These are phyloP conservation scores for Dysidea cf. avara DNA, from an alignment of 37 sponge, comb jelly and placozoan species.

Conservation along the genomic window DNA sequence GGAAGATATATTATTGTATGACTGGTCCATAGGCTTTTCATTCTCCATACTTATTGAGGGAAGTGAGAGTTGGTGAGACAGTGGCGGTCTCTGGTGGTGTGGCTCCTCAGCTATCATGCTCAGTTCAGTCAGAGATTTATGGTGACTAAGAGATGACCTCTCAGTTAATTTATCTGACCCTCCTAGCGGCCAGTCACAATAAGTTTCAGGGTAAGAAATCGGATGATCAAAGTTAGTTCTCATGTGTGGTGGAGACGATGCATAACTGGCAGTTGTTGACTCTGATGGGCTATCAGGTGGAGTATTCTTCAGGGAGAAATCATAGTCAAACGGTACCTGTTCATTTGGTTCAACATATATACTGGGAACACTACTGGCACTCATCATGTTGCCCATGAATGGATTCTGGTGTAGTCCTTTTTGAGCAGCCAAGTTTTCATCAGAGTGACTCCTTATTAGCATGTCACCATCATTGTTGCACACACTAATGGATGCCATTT, in stretches of 20 bases:
- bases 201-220: slow-evolving; percentile 32
- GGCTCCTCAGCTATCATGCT: slow-evolving; percentile 18
- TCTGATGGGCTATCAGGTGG: slow-evolving; percentile 66
- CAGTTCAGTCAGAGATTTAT: slow-evolving; percentile 71
- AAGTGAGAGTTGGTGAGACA: slow-evolving; percentile 66
- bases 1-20: too few relatives aligned
- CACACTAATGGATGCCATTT: slow-evolving; percentile 48
- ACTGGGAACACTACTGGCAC: slow-evolving; percentile 81
- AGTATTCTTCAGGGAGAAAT: slow-evolving; percentile 13
- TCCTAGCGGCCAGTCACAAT: slow-evolving; percentile 67
- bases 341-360: slow-evolving; percentile 59
- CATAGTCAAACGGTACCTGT: slow-evolving; percentile 10
- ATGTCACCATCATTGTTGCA: slow-evolving; percentile 13
- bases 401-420: slow-evolving; percentile 64
- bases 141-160: slow-evolving; percentile 60
- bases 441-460: slow-evolving; percentile 69
- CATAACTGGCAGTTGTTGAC: slow-evolving; percentile 67
- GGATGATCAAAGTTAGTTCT: slow-evolving; percentile 51
- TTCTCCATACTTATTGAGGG: slow-evolving; percentile 61
- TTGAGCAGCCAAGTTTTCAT: slow-evolving; percentile 62
- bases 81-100: slow-evolving; percentile 3
- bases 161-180: neutral
- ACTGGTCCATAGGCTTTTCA: too few relatives aligned
- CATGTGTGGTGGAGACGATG: slow-evolving; percentile 71
- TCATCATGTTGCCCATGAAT: slow-evolving; percentile 79